Base-by-base conservation (phyloP, 2,888 invertebrate genomes). In the Therioaphis trifolii region DNA sequence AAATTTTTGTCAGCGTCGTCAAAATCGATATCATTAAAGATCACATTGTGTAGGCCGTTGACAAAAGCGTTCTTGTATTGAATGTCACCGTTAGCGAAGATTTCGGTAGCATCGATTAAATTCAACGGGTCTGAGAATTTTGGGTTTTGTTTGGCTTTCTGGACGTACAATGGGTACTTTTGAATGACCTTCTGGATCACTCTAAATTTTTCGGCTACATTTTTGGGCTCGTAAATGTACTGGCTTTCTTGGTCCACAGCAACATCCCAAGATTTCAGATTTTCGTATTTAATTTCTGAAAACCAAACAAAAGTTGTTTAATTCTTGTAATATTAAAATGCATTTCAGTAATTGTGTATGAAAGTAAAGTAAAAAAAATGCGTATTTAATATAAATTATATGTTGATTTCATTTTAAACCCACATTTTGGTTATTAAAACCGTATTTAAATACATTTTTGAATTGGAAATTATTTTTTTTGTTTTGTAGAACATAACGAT, bases 81-180 rank as follows among this genome's bases (percentile, higher is more conserved):
- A n/a, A 77, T 35, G 12, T 49, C 77, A 9, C 77, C 77, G 21
- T 77, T 77, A 15, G 4, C 15, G 15, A 77, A 29, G 9, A 77
- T 29, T 21, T 77, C 77, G 4, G 66, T 66, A 9, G 63, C n/a
- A 9, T 77, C 77, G 11, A 77, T 9, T 11, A 77, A 29, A 21
- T 11, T 66, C n/a, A 66, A 49, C 1, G 63, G 49, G 49, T 77
- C 63, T 1, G 77, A 46, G 15, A 77, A 77, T 21, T 46, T 76
- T 2, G 49, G 27, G 14, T 35, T 12, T 2, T 15, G 12, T 49
- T 66, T 46, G 21, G 77, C 63, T 49, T 77, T n/a, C 21, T 49
- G 21, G 3, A 0, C 14, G 21, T 77, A 77, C 2, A 21, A 9
- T 14, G 63, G 63, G 15, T 66, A 66, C n/a, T 77, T 77, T n/a